Conservation (phyloP, 2,797 vertebrate species). For the Mycteria americana region DNA sequence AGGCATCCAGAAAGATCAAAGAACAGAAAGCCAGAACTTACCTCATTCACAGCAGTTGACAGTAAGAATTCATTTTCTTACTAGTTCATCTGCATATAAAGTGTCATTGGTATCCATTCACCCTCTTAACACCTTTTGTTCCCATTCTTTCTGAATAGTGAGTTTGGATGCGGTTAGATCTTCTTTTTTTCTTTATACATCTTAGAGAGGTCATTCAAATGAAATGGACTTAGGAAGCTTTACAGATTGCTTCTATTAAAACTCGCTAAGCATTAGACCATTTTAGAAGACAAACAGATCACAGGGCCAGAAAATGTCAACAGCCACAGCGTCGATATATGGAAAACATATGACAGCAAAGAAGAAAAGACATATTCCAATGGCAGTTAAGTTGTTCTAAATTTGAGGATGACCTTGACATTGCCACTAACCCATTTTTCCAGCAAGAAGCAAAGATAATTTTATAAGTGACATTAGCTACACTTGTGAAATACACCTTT, state of each 20-base stretch:
- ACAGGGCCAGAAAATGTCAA: not conserved
- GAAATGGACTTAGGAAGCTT: not conserved
- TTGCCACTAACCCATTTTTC: not conserved
- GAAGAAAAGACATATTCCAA: not conserved
- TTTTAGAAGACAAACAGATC: not conserved
- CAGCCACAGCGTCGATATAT: not conserved
- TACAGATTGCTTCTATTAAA: not conserved
- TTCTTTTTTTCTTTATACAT: not conserved
- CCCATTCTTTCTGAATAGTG: not conserved
- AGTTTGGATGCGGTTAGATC: not conserved
- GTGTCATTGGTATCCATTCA: not conserved
- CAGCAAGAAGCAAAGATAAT: not conserved
- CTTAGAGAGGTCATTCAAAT: not conserved
- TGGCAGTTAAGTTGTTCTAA: not conserved
- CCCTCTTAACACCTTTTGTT: not conserved
- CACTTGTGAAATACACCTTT: not conserved
- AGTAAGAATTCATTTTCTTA: constrained; percentile 6
- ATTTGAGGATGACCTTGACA: constrained; percentile 32
- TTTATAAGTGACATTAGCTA: not conserved
- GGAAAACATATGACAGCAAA: not conserved
- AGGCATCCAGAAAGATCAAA: not conserved
- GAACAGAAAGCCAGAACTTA: not conserved
- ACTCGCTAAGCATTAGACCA: not conserved
- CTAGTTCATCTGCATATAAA: not conserved
- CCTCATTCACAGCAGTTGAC: not conserved